Conservation (phyloP, 2,888 invertebrate species). For the Autographa gamma region DNA sequence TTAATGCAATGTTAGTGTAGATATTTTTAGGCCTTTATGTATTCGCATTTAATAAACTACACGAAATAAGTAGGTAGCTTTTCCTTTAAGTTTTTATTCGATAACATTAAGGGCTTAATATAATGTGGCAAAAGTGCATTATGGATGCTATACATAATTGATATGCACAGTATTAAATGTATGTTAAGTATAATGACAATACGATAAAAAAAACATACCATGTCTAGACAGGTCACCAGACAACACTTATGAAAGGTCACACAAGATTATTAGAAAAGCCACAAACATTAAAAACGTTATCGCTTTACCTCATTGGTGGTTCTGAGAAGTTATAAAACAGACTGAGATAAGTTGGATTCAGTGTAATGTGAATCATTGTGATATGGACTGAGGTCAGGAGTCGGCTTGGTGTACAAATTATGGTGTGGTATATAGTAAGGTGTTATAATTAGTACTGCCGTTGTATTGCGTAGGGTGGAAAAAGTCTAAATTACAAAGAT, state of each 20-base stretch:
- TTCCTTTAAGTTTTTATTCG: not conserved
- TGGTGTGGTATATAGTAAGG: too few relatives aligned
- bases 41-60: not conserved
- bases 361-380: constrained; percentile 59
- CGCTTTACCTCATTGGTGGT: constrained; percentile 42
- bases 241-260: not conserved
- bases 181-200: not conserved
- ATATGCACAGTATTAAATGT: not conserved
- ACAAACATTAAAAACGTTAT: constrained; percentile 47
- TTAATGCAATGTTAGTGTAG: constrained; percentile 9
- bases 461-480: not conserved
- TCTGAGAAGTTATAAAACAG: constrained; percentile 61
- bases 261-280: constrained; percentile 46
- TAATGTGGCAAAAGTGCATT: too few relatives aligned
- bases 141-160: not conserved
- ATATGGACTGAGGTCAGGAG: constrained; percentile 46
- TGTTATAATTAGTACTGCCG: constrained; percentile 2
- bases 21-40: not conserved
- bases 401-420: constrained; percentile 21
- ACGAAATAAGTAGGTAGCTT: not conserved
- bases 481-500: not conserved
- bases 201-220: not conserved
- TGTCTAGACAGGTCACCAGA: constrained; percentile 1
- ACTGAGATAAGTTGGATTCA: constrained; percentile 57
- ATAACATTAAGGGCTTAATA: too few relatives aligned